These are phyloP conservation scores for Cloeon dipterum DNA, from an alignment of 2,888 invertebrate genomes.

Conservation along the genomic window DNA sequence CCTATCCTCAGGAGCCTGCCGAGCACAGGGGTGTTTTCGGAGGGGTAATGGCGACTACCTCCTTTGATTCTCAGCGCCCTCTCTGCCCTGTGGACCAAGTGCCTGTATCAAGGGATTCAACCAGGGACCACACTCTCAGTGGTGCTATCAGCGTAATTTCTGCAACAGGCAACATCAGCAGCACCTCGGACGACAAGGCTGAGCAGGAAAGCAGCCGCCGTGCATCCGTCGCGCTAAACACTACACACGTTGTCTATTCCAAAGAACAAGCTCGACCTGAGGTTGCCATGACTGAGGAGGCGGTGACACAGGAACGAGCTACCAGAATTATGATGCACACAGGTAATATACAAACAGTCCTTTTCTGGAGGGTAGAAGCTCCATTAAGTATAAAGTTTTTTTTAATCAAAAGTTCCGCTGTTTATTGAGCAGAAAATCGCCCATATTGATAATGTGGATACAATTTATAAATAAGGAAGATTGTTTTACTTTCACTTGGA, in stretches of 20 bases:
- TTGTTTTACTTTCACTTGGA: no score
- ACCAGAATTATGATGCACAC: conserved; percentile 1
- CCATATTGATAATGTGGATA: no score
- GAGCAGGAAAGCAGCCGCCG: neutral
- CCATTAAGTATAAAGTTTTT: no score
- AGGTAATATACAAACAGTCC: no score
- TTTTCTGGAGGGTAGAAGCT: no score
- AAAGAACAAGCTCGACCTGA: neutral
- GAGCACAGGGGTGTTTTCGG: neutral
- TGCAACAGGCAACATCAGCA: neutral
- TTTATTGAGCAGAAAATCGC: no score
- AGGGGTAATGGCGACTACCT: neutral
- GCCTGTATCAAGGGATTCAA: conserved; percentile 12
- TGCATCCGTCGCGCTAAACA: neutral
- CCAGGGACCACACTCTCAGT: neutral
- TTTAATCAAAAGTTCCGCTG: no score
- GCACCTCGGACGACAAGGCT: neutral
- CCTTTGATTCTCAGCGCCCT: neutral
- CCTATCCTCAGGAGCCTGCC: conserved; percentile 1
- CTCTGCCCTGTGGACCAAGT: conserved; percentile 13
- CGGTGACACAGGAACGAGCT: neutral
- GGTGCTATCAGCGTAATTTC: neutral
- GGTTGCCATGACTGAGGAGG: conserved; percentile 1
- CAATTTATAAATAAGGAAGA: no score
- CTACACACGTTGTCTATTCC: neutral